phyloP scores from a whole-genome alignment of 2,888 invertebrate genomes.

The Polietes domitor region DNA sequence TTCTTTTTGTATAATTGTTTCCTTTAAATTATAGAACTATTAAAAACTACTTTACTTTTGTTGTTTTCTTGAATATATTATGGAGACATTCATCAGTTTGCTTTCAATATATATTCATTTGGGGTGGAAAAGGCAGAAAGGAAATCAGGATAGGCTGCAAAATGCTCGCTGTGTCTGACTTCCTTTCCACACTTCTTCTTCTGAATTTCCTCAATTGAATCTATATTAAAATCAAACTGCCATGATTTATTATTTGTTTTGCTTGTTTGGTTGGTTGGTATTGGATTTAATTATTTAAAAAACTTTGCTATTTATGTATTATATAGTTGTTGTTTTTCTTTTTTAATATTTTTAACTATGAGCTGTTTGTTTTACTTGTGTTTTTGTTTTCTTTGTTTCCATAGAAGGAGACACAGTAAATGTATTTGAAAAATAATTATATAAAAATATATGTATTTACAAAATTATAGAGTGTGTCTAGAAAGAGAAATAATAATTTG shows the following conservation, averaged over 20 bases:
- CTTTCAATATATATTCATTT: constrained; percentile 23
- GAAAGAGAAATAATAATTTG: background rate
- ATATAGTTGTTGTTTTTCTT: constrained; percentile 33
- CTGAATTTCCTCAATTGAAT: constrained; percentile 1
- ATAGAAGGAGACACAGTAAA: constrained; percentile 16
- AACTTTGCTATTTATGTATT: constrained; percentile 57
- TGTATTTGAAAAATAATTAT: constrained; percentile 27
- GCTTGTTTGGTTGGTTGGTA: background rate
- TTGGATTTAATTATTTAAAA: constrained; percentile 19
- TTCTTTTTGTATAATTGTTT: constrained; percentile 30
- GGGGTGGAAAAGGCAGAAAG: background rate
- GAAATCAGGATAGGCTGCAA: background rate
- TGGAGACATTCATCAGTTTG: constrained; percentile 17
- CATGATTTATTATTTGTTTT: background rate
- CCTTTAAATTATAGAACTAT: constrained; percentile 50
- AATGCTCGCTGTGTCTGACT: no score
- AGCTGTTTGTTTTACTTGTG: constrained; percentile 15
- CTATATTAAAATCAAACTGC: constrained; percentile 5
- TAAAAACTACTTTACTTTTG: constrained; percentile 41
- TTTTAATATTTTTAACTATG: constrained; percentile 21
- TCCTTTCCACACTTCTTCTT: background rate
- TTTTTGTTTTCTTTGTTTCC: constrained; percentile 21
- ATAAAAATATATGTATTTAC: constrained; percentile 38
- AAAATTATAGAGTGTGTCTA: constrained; percentile 22
- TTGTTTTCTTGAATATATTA: constrained; percentile 35